Evolutionary conservation across 2,888 invertebrate species (phyloP).

Genomic region (Ochropleura plecta): DNA sequence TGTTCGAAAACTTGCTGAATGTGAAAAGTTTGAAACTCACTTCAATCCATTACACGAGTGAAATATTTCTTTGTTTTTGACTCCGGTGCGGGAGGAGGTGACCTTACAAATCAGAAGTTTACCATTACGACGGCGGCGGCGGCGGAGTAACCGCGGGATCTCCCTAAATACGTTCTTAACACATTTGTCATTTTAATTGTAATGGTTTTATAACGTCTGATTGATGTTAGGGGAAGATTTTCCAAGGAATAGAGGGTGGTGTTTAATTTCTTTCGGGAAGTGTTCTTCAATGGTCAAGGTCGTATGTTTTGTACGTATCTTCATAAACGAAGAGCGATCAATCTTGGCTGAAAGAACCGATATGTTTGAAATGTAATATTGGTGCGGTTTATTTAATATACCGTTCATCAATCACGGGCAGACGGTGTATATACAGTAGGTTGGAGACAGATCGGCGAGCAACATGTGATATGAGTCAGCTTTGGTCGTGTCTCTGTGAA

Average conservation of each 20-base stretch:
- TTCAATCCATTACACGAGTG: conserved; percentile 90
- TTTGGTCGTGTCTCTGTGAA: conserved; percentile 38
- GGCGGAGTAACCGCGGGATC: conserved; percentile 45
- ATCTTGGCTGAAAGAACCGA: conserved; percentile 84
- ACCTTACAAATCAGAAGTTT: conserved; percentile 86
- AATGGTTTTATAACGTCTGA: conserved; percentile 71
- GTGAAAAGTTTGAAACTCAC: conserved; percentile 90
- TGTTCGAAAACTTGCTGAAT: conserved; percentile 89
- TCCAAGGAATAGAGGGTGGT: conserved; percentile 35
- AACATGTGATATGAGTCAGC: conserved; percentile 78
- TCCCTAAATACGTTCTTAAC: conserved; percentile 65
- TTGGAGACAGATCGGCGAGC: conserved; percentile 85
- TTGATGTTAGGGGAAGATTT: conserved; percentile 66
- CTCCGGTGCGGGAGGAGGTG: conserved; percentile 77
- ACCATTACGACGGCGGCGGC: conserved; percentile 73
- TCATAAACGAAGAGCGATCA: conserved; percentile 83
- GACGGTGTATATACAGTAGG: conserved; percentile 77
- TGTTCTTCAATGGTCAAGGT: conserved; percentile 51
- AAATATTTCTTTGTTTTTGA: conserved; percentile 90
- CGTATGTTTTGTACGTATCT: conserved; percentile 62
- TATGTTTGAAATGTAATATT: conserved; percentile 88
- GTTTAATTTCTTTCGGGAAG: conserved; percentile 55
- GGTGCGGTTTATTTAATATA: conserved; percentile 88
- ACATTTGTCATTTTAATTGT: conserved; percentile 70
- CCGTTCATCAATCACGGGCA: conserved; percentile 85